Percentiles rank a stretch among this genome's conserved stretches.
phyloP scores from a whole-genome alignment of 2,797 vertebrate species.

The Calcarius lapponicus region DNA sequence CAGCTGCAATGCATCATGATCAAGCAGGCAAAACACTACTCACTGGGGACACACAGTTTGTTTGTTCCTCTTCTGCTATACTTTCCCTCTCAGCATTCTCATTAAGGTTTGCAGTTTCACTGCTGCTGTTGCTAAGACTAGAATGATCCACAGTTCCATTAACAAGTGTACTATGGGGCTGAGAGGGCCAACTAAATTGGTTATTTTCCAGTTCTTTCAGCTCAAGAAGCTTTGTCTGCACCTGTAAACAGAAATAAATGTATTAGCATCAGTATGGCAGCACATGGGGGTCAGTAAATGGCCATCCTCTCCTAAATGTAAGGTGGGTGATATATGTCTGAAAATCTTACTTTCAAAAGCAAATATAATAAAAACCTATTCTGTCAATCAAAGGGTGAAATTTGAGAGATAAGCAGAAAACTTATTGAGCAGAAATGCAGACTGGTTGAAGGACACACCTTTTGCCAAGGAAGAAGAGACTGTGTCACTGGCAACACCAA shows the following conservation, averaged over 20 bases:
- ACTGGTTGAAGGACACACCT: background rate
- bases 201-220: conserved; percentile 86
- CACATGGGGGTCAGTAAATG: background rate
- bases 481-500: background rate
- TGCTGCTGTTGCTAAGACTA: conserved; percentile 82
- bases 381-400: background rate
- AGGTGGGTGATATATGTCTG: background rate
- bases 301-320: background rate
- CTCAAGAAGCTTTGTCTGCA: conserved; percentile 87
- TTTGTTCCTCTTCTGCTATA: conserved; percentile 74
- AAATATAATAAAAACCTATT: background rate
- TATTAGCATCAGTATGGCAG: background rate
- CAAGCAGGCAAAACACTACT: conserved; percentile 59
- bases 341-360: background rate
- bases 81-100: conserved; percentile 77
- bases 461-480: background rate
- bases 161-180: conserved; percentile 84
- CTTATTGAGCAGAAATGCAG: background rate
- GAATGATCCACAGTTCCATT: conserved; percentile 86
- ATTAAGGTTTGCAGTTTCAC: conserved; percentile 80
- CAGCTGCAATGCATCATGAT: background rate
- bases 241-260: conserved; percentile 74
- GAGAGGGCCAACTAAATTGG: conserved; percentile 87
- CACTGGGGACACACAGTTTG: conserved; percentile 73
- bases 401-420: background rate